Evolutionary conservation across 2,888 invertebrate genomes (phyloP).

Genomic region (Palloptera scutellata): DNA sequence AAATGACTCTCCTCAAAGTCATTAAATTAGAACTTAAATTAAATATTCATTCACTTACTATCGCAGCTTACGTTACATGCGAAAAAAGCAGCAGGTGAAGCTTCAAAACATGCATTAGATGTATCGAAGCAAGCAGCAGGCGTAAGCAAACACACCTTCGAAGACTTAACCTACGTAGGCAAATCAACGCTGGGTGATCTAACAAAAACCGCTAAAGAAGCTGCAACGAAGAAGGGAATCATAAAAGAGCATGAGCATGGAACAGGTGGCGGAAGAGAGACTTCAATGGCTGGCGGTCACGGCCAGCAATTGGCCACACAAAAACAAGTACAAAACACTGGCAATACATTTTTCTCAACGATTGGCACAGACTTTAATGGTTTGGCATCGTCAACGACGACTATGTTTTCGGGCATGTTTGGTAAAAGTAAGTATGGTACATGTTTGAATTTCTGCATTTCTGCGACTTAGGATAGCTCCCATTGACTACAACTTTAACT

Average conservation of each 20-base stretch:
- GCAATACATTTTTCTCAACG: conserved; percentile 86
- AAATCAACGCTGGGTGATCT: conserved; percentile 88
- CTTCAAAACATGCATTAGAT: conserved; percentile 83
- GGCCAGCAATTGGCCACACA: conserved; percentile 59
- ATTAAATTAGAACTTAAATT: too few relatives aligned
- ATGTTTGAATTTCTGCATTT: not conserved
- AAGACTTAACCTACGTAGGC: conserved; percentile 88
- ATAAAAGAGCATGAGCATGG: conserved; percentile 70
- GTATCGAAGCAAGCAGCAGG: conserved; percentile 89
- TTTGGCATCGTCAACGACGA: conserved; percentile 89
- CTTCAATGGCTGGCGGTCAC: conserved; percentile 25
- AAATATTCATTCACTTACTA: not conserved
- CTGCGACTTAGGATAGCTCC: too few relatives aligned
- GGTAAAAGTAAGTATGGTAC: conserved; percentile 71
- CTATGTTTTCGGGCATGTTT: conserved; percentile 94
- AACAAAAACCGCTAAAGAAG: conserved; percentile 91
- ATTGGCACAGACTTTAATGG: conserved; percentile 93
- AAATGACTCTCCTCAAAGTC: too few relatives aligned
- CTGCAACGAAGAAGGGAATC: conserved; percentile 79
- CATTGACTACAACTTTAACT: too few relatives aligned
- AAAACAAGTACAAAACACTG: conserved; percentile 68
- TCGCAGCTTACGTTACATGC: conserved; percentile 82
- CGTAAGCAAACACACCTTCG: conserved; percentile 86
- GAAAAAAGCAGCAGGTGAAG: conserved; percentile 88
- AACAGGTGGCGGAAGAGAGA: conserved; percentile 28